These are phyloP conservation scores for Diplodus sargus DNA, from an alignment of 2,797 vertebrate species.

Conservation along the genomic window DNA sequence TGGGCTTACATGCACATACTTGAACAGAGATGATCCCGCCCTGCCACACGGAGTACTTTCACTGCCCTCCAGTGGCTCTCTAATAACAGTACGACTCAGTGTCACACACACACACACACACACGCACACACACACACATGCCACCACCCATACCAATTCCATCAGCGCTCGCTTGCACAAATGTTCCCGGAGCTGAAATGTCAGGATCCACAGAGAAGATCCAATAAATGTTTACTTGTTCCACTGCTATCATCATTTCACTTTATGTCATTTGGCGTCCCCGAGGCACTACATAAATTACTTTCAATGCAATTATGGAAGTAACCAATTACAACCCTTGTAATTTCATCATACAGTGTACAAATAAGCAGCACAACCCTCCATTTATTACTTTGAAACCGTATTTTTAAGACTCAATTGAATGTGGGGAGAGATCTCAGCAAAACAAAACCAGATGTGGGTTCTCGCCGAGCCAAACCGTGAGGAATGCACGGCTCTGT, in stretches of 20 bases:
- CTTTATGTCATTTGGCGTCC: slow-evolving; percentile 72
- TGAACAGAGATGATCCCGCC: slow-evolving; percentile 47
- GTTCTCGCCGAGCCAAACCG: slow-evolving; percentile 69
- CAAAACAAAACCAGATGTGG: slow-evolving; percentile 83
- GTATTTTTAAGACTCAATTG: slow-evolving; percentile 75
- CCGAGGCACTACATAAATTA: slow-evolving; percentile 67
- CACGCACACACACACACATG: slow-evolving; percentile 22
- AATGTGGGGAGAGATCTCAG: slow-evolving; percentile 65
- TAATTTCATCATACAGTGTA: slow-evolving; percentile 72
- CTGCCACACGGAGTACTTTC: slow-evolving; percentile 73
- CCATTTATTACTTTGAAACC: slow-evolving; percentile 75
- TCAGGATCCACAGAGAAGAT: slow-evolving; percentile 67
- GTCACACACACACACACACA: slow-evolving; percentile 2
- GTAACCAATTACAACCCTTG: slow-evolving; percentile 76
- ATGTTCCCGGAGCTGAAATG: slow-evolving; percentile 65
- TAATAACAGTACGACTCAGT: slow-evolving; percentile 63
- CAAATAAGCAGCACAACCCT: slow-evolving; percentile 75
- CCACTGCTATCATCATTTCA: slow-evolving; percentile 65
- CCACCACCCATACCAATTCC: slow-evolving; percentile 51
- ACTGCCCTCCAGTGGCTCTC: slow-evolving; percentile 86
- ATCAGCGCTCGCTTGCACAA: slow-evolving; percentile 57
- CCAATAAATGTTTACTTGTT: slow-evolving; percentile 66
- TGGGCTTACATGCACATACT: slow-evolving; percentile 65
- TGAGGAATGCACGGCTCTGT: slow-evolving; percentile 72
- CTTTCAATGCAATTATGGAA: slow-evolving; percentile 75